These are phyloP conservation scores for Electrophaes corylata DNA, from an alignment of 2,888 invertebrate species.

Conservation along the genomic window DNA sequence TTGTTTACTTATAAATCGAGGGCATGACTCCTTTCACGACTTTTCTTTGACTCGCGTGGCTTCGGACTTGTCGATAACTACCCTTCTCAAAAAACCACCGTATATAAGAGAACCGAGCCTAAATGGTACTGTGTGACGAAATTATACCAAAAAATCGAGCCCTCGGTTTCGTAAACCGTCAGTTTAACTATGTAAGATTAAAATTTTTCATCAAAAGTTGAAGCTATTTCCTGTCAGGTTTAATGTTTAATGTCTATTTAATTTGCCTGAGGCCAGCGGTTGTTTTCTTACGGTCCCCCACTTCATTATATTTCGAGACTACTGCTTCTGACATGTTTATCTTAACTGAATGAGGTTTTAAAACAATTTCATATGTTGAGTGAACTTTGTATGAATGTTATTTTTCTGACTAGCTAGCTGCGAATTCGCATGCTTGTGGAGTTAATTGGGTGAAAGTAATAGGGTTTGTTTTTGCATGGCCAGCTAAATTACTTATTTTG, in stretches of 20 bases:
- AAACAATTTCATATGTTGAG: slow-evolving; percentile 34
- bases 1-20: too few species aligned
- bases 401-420: slow-evolving; percentile 20
- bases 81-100: too few species aligned
- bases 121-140: too few species aligned
- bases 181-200: too few species aligned
- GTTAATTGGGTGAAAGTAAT: neutral
- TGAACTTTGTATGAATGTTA: slow-evolving; percentile 14
- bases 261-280: slow-evolving; percentile 55
- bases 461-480: neutral
- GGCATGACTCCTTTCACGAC: too few species aligned
- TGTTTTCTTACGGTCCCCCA: slow-evolving; percentile 55
- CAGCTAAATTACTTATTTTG: neutral
- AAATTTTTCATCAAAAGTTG: neutral
- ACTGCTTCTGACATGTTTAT: slow-evolving; percentile 62
- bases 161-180: too few species aligned
- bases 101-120: too few species aligned
- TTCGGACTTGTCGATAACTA: too few species aligned
- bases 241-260: slow-evolving; percentile 53
- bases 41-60: too few species aligned
- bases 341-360: slow-evolving; percentile 40
- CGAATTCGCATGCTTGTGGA: neutral
- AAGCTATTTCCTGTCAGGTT: slow-evolving; percentile 38
- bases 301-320: slow-evolving; percentile 61
- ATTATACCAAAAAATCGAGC: too few species aligned